Evolutionary conservation across 2,797 vertebrate species (phyloP), one percentile per base, ranked within the genome.

Genomic region (Calcarius lapponicus): DNA sequence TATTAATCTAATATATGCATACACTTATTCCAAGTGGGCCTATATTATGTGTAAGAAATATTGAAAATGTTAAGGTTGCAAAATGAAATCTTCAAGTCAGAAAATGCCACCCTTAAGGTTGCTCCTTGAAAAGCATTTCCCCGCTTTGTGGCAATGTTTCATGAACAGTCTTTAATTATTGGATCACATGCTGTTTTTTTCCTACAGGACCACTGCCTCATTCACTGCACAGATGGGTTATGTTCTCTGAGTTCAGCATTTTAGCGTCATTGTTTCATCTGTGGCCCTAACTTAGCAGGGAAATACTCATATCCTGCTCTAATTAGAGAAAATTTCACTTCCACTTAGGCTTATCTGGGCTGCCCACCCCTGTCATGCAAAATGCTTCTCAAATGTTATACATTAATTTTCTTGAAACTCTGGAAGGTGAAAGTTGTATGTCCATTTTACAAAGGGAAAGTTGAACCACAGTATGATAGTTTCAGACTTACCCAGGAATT

Each of bases 101-200:
- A 16, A 86, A 92, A 88, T 42, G 22, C 56, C 48, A 90, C 7
- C 18, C 3, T 84, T 88, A 62, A 90, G 24, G 26, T 43, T 86
- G 25, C 48, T 92, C n/a, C 66, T 74, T 53, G 87, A 66, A 80
- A 86, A 90, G 43, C 54, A 20, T 91, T 95, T 86, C 19, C 16
- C 24, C 62, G 13, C 66, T 95, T 86, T 78, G 57, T 87, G 75
- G 17, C 78, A 80, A 11, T 71, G 67, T 81, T 94, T 94, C 75
- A 34, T 34, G 79, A 92, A 34, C 61, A 78, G 61, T 91, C 54
- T 96, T 94, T 94, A 94, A 94, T 92, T 94, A 93, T 43, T 81
- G 65, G 70, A 75, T 93, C 66, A 24, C 87, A 79, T 84, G 91
- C 87, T 92, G 80, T 5, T 89, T 92, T 90, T 93, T 86, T 89